These are phyloP conservation scores for human DNA, from an alignment of 2,113 vertebrate species.

Conservation along the genomic window DNA sequence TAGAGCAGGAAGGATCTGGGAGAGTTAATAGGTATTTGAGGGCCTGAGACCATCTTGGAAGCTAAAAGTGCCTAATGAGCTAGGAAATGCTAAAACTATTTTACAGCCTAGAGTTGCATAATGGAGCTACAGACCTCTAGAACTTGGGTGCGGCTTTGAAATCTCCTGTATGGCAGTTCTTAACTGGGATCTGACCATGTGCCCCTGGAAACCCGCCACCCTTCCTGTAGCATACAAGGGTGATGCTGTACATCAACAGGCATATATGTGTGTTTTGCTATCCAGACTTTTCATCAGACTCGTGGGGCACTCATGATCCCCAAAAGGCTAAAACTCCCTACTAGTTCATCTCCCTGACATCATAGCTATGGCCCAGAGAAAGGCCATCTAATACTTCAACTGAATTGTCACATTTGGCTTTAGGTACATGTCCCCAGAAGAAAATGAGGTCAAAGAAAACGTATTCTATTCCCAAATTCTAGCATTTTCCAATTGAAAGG, in stretches of 20 bases:
- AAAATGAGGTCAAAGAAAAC: constrained; percentile 53
- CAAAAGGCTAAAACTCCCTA: neutral
- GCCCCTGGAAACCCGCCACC: neutral
- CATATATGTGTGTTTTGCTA: neutral
- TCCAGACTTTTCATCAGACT: neutral
- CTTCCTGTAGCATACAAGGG: neutral
- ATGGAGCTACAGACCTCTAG: neutral
- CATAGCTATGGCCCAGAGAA: neutral
- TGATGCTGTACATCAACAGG: neutral
- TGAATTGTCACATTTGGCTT: constrained; percentile 22
- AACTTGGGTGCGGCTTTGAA: neutral
- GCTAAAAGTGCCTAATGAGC: neutral
- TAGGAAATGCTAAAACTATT: neutral
- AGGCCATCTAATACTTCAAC: neutral
- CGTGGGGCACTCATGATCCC: neutral
- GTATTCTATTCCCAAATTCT: constrained; percentile 14
- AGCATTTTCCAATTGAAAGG: constrained; percentile 32
- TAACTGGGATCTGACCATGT: neutral
- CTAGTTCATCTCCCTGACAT: neutral
- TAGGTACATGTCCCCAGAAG: constrained; percentile 23
- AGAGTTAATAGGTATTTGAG: neutral
- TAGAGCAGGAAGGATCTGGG: neutral
- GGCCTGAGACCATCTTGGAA: neutral
- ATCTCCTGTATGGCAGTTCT: neutral
- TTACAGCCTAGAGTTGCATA: neutral